Evolutionary conservation across 2,888 invertebrate genomes (phyloP), one percentile per base, ranked within the genome.

Genomic region (Neoaliturus tenellus): DNA sequence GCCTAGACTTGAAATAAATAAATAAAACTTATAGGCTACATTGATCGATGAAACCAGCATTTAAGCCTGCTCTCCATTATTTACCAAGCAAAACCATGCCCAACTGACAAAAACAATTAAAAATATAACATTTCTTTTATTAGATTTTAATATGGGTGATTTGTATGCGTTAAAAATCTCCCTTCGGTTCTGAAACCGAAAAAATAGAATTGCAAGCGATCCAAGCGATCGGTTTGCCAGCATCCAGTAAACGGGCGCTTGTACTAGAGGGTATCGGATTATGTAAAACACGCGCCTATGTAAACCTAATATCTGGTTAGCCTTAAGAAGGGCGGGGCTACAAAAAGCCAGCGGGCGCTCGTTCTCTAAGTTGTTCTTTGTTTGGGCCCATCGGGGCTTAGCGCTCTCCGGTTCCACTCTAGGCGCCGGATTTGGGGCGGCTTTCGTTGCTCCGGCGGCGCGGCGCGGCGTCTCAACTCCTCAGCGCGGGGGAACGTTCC

Each of bases 371-470:
- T 62, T 78, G 62, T 75, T 69, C 69, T 62, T 84, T 82, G 83
- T 80, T 75, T 31, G 80, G 80, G 82, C 88, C 86, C 83, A 86
- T 87, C 82, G 88, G 87, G 85, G 86, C 87, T 78, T 87, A 89
- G 83, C 88, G 83, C 88, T 89, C 73, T 88, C 89, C 82, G 90
- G 89, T 81, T 85, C 86, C 28, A 91, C 48, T 35, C 10, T 48
- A 55, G 55, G 55, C 55, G 55, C 55, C 55, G 55, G 55, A 48
- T 48, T 48, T 48, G 17, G 14, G 48, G 55, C 25, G 20, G 55
- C 20, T 20, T 23, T 25, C 48, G 5, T n/a, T 25, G 62, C 31
- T 31, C 90, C 90, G 91, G 91, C 87, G 91, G 91, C 83, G 91
- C 91, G 55, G 90, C 90, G 3, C 23, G 23, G 51, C 20, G 20